A percentile compares a stretch with the other conserved stretches of the same genome.
Evolutionary conservation across 2,888 invertebrate species (phyloP).

Genomic region (Drosophila prolongata): DNA sequence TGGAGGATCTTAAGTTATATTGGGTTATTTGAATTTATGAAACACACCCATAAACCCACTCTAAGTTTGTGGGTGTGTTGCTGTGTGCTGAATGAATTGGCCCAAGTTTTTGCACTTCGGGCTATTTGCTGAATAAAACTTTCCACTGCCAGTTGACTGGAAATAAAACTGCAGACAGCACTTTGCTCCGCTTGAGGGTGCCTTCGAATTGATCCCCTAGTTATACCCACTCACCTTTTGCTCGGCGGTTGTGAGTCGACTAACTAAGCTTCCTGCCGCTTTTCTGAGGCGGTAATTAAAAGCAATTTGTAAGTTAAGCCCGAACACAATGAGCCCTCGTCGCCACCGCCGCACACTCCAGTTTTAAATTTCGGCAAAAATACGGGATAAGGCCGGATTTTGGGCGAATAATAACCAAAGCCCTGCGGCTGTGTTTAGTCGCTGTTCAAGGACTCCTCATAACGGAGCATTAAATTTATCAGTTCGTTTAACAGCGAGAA

Average conservation of each 20-base stretch:
- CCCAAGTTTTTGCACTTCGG: conserved; percentile 28
- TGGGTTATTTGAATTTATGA: too few relatives aligned
- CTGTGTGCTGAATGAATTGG: conserved; percentile 24
- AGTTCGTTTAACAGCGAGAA: conserved; percentile 42
- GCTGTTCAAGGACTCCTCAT: conserved; percentile 3
- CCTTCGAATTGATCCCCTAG: conserved; percentile 23
- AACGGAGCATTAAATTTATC: conserved; percentile 43
- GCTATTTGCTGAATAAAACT: conserved; percentile 35
- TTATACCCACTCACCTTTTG: conserved; percentile 15
- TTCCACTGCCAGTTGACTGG: conserved; percentile 20
- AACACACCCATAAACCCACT: not conserved
- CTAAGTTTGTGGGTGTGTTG: conserved; percentile 3
- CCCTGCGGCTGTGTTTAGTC: conserved; percentile 12
- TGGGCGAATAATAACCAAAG: conserved; percentile 6
- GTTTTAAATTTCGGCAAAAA: conserved; percentile 1
- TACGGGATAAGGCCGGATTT: conserved; percentile 2
- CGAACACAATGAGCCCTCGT: not conserved
- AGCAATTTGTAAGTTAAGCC: conserved; percentile 38
- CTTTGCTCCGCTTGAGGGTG: not conserved
- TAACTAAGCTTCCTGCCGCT: conserved; percentile 6
- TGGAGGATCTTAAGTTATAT: too few relatives aligned
- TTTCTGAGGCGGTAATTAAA: conserved; percentile 28
- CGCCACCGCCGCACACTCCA: conserved; percentile 8
- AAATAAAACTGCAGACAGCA: conserved; percentile 32
- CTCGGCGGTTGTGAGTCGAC: not conserved